Conservation (phyloP, 37 sponge, comb jelly and placozoan species). For the Geodia barretti region DNA sequence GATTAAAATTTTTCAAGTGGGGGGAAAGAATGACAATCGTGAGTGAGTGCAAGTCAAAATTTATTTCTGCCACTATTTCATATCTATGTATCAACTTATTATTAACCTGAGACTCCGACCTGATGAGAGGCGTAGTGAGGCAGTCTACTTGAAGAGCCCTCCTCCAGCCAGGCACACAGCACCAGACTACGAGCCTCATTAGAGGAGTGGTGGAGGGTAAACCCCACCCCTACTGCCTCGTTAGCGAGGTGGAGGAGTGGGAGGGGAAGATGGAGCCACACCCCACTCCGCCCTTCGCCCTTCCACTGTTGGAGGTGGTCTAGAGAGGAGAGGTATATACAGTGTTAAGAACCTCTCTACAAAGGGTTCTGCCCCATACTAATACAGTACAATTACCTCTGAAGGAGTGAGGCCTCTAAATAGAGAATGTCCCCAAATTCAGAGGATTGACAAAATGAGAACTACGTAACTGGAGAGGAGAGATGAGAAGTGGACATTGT, state of each 20-base stretch:
- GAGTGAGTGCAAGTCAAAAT: neutral
- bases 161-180: slow-evolving; percentile 64
- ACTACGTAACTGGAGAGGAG: neutral
- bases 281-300: slow-evolving; percentile 31
- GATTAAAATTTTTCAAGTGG: too few relatives aligned
- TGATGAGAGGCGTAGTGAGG: slow-evolving; percentile 82
- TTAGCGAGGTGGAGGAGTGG: slow-evolving; percentile 34
- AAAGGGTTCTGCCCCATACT: too few relatives aligned
- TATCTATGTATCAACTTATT: too few relatives aligned
- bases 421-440: neutral
- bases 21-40: neutral
- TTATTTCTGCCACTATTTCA: neutral
- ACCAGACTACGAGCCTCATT: slow-evolving; percentile 25
- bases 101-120: slow-evolving; percentile 82
- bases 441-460: too few relatives aligned
- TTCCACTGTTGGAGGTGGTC: slow-evolving; percentile 62
- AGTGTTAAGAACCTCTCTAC: too few relatives aligned
- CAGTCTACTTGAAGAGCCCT: slow-evolving; percentile 38
- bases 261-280: slow-evolving; percentile 82
- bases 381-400: neutral
- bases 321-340: too few relatives aligned
- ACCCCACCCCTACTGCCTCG: slow-evolving; percentile 49
- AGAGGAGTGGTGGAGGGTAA: slow-evolving; percentile 65
- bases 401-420: neutral
- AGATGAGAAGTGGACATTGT: neutral